Percentiles rank a stretch among this genome's conserved stretches.
Evolutionary conservation across 2,113 vertebrate species (phyloP).

Genomic region (Eleginops maclovinus): DNA sequence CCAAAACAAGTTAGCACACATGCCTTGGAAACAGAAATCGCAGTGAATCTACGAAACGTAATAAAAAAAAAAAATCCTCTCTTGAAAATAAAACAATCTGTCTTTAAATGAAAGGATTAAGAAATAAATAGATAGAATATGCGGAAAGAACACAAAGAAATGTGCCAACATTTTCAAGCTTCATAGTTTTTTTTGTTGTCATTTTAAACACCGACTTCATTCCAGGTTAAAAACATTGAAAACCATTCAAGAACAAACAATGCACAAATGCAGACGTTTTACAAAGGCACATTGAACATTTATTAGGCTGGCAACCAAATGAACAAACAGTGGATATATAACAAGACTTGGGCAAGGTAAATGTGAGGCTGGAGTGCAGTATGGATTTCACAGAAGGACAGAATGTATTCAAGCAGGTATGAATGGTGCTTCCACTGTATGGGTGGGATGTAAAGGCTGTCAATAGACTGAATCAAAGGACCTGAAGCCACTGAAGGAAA

Average conservation of each 20-base stretch:
- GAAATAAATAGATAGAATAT: neutral
- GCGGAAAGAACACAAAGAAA: neutral
- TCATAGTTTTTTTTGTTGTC: neutral
- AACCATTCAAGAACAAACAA: conserved; percentile 17
- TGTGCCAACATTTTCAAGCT: neutral
- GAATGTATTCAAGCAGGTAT: neutral
- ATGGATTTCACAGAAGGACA: neutral
- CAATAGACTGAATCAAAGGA: neutral
- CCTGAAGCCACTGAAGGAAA: neutral
- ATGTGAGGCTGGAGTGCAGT: neutral
- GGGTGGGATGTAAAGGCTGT: neutral
- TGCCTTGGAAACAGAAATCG: too few species aligned
- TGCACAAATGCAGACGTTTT: neutral
- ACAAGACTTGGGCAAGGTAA: conserved; percentile 6
- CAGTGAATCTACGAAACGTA: neutral
- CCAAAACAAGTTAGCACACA: too few species aligned
- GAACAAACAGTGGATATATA: neutral
- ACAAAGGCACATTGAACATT: conserved; percentile 3
- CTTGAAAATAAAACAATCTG: neutral
- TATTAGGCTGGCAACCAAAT: neutral
- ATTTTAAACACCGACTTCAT: too few species aligned
- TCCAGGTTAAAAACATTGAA: neutral
- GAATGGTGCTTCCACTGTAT: neutral
- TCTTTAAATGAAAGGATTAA: neutral
- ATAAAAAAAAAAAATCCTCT: neutral